Base-by-base conservation (phyloP, 2,888 invertebrate species). In the Tachina grossa region DNA sequence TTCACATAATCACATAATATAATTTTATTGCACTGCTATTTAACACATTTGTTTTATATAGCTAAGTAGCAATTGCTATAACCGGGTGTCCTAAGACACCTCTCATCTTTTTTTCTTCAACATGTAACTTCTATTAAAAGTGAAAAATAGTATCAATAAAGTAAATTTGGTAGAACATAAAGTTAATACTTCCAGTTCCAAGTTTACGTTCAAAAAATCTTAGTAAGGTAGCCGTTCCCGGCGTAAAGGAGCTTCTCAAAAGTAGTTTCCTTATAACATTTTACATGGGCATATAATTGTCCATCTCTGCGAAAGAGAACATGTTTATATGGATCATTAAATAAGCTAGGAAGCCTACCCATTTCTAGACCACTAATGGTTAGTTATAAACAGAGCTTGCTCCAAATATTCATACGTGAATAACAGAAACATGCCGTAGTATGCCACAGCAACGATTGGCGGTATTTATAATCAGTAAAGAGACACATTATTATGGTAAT, bases 401-500 rank as follows among this genome's bases (percentile, higher is more conserved):
- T 82, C 85, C 76, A 83, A 79, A 79, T 72, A 49, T 65, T 75
- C 68, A 66, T 61, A 69, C 80, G 49, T 51, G 45, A 55, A 59
- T 4, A 75, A 45, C 13, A 55, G 11, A 53, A 51, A 45, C 45
- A 51, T 8, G 11, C 9, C 16, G 14, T n/a, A 53, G 16, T 66
- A 31, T 16, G 59, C 14, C 11, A 47, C 16, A 49, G 51, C 19
- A 19, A 22, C 16, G 65, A 11, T 49, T 63, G 65, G 43, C 71
- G 82, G 75, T 88, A 88, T 89, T 89, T 63, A 75, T 71, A 81
- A 84, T 82, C 76, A 49, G 47, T 72, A 69, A 69, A 72, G 76
- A 77, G 81, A 39, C 79, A 82, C 91, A 91, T 90, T 90, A 90
- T 90, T 90, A 91, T 91, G 91, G 90, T 90, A 91, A 91, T 91